Conservation (phyloP, 37 sponge, comb jelly and placozoan genomes). For the Diacarnus erythraeanus region DNA sequence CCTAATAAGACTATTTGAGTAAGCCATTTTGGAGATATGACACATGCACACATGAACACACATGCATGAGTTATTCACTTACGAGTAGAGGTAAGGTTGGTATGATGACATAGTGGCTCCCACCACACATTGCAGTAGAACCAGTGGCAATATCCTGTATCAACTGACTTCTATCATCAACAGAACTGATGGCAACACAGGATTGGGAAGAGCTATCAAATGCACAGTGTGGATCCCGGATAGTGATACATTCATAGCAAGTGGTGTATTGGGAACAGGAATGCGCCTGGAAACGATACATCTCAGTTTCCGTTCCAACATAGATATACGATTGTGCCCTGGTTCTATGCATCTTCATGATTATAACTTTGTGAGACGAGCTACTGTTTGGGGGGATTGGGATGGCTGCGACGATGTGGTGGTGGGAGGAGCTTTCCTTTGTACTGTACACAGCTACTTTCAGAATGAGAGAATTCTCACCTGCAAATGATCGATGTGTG, state of each 20-base stretch:
- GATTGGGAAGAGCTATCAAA: conserved; percentile 2
- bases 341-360: conserved; percentile 4
- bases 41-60: too few species aligned
- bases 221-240: conserved; percentile 72
- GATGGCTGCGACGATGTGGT: background rate
- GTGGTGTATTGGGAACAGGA: conserved; percentile 33
- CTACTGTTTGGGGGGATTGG: background rate
- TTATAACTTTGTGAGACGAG: conserved; percentile 1
- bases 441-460: background rate
- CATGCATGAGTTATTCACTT: too few species aligned
- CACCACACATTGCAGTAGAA: conserved; percentile 2
- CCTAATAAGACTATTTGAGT: too few species aligned
- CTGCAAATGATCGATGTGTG: too few species aligned
- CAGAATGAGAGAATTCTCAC: background rate
- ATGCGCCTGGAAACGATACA: conserved; percentile 32
- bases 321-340: conserved; percentile 12
- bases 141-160: conserved; percentile 38
- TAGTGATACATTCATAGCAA: conserved; percentile 35
- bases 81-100: too few species aligned
- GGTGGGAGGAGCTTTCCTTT: background rate
- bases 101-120: too few species aligned
- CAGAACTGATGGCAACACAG: too few species aligned
- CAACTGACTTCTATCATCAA: background rate
- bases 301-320: conserved; percentile 34
- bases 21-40: too few species aligned